phyloP scores from a whole-genome alignment of 2,888 invertebrate species.

The Trissonchulus sp. region DNA sequence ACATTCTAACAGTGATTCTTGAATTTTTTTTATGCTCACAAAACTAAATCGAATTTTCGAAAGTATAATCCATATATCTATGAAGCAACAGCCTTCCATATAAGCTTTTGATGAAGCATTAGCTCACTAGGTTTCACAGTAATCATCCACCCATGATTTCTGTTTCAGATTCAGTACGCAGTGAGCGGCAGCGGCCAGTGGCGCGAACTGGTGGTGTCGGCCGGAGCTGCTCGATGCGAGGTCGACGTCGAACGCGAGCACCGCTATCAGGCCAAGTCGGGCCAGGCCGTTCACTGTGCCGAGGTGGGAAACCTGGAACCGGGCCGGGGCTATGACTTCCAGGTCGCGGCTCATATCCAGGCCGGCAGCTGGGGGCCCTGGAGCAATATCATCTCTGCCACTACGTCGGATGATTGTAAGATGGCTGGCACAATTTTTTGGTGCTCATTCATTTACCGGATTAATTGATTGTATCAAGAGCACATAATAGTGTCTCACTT shows the following conservation, averaged over 20 bases:
- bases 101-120: too few relatives aligned
- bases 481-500: too few relatives aligned
- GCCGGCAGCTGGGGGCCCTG: conserved; percentile 40
- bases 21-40: too few relatives aligned
- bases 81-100: too few relatives aligned
- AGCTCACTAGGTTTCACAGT: too few relatives aligned
- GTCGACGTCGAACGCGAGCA: not conserved
- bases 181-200: conserved; percentile 28
- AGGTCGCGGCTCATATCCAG: conserved; percentile 39
- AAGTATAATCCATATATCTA: too few relatives aligned
- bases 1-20: too few relatives aligned
- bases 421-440: not conserved
- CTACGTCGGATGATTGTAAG: conserved; percentile 20
- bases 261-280: not conserved
- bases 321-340: conserved; percentile 48
- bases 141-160: too few relatives aligned
- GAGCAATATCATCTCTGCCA: conserved; percentile 35
- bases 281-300: conserved; percentile 44
- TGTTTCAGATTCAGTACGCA: conserved; percentile 23
- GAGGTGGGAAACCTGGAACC: conserved; percentile 45
- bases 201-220: conserved; percentile 41
- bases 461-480: too few relatives aligned
- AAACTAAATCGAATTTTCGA: too few relatives aligned
- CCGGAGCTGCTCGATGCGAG: conserved; percentile 40
- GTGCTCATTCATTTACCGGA: too few relatives aligned